Percentiles rank a stretch among this genome's conserved stretches.
These are phyloP conservation scores for Ptilorrhoa leucosticta DNA, from an alignment of 2,113 vertebrate species.

Conservation along the genomic window DNA sequence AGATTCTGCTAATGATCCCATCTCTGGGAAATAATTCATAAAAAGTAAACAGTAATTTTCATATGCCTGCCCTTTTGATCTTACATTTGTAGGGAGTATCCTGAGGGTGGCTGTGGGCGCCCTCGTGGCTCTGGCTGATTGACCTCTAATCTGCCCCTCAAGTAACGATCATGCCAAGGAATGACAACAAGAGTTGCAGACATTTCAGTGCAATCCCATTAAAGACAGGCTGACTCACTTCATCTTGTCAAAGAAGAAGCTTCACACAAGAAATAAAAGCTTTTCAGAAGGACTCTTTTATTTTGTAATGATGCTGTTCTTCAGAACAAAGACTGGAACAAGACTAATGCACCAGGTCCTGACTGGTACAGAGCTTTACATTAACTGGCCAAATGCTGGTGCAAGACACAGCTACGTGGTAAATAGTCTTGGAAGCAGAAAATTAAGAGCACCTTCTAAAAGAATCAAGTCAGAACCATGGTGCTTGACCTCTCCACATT, in stretches of 20 bases:
- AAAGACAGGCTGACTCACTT: constrained; percentile 25
- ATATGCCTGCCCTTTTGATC: constrained; percentile 39
- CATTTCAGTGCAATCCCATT: constrained; percentile 31
- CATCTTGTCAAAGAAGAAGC: constrained; percentile 11
- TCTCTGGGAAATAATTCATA: constrained; percentile 56
- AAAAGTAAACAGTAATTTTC: constrained; percentile 52
- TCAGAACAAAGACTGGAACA: neutral
- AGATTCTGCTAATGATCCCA: constrained; percentile 61
- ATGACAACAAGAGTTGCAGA: constrained; percentile 52
- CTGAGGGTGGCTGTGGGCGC: constrained; percentile 12
- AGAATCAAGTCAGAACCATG: neutral
- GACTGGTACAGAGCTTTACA: neutral
- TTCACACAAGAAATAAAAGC: neutral
- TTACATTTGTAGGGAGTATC: constrained; percentile 52
- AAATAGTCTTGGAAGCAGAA: neutral
- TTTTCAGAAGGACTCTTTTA: neutral
- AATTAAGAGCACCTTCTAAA: neutral
- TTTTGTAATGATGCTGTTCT: neutral
- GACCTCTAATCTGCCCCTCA: constrained; percentile 41
- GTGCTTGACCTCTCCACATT: neutral
- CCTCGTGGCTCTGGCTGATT: constrained; percentile 2
- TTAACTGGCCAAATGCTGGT: neutral
- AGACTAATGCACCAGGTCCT: neutral
- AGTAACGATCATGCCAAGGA: constrained; percentile 42
- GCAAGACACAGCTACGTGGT: neutral